Evolutionary conservation across 2,888 invertebrate species (phyloP).

Genomic region (Invenusta paracnida): DNA sequence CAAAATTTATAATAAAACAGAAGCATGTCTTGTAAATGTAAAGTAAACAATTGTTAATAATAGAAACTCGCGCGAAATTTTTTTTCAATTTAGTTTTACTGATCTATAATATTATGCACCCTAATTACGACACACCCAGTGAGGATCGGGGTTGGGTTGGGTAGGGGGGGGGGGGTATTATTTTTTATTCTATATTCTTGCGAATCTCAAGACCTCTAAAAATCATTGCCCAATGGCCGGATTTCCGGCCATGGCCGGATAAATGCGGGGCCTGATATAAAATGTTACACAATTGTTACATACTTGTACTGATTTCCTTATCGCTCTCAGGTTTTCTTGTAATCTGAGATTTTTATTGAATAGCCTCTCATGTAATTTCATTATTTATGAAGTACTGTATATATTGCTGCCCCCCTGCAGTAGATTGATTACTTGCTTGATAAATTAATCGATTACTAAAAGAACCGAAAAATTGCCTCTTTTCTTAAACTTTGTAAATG

Average conservation of each 20-base stretch:
- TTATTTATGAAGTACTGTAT: too few relatives aligned
- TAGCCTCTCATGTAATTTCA: too few relatives aligned
- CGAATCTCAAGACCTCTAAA: conserved; percentile 27
- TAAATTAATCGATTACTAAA: too few relatives aligned
- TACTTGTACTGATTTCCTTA: too few relatives aligned
- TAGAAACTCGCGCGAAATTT: not conserved
- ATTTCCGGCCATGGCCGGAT: conserved; percentile 27
- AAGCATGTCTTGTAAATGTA: not conserved
- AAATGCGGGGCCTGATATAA: conserved; percentile 3
- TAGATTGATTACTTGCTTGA: too few relatives aligned
- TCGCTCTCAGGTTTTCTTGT: too few relatives aligned
- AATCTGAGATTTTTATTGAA: too few relatives aligned
- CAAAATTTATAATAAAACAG: not conserved
- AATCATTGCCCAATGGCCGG: conserved; percentile 23
- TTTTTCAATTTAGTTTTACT: not conserved
- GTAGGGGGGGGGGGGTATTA: not conserved
- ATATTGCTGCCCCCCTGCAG: too few relatives aligned
- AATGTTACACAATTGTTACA: too few relatives aligned
- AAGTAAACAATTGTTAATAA: not conserved
- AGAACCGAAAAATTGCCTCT: too few relatives aligned
- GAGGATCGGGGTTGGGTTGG: too few relatives aligned
- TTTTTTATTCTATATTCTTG: conserved; percentile 4
- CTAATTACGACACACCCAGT: not conserved
- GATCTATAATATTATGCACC: not conserved
- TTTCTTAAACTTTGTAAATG: too few relatives aligned